Conservation (phyloP, 2,797 vertebrate species). For the Lagocephalus sceleratus region DNA sequence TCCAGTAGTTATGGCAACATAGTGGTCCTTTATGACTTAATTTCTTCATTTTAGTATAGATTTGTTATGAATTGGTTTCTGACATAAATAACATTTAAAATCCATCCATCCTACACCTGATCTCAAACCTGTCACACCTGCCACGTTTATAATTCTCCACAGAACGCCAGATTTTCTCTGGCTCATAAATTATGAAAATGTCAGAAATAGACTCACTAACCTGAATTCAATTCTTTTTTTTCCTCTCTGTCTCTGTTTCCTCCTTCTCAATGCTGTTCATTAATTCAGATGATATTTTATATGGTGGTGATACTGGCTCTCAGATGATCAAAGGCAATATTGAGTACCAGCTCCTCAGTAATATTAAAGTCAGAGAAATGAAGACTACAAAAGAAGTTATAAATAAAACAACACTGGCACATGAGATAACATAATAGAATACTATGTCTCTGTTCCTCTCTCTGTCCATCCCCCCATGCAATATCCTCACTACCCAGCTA, state of each 20-base stretch:
- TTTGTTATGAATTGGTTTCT: neutral
- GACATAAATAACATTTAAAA: conserved; percentile 3
- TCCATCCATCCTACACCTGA: conserved; percentile 15
- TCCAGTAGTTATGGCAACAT: conserved; percentile 3
- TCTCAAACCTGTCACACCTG: conserved; percentile 19
- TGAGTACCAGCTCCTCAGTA: neutral
- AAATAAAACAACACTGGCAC: neutral
- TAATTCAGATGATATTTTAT: neutral
- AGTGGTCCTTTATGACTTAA: conserved; percentile 5
- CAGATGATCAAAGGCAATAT: neutral
- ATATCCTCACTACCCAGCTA: too few relatives aligned
- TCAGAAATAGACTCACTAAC: conserved; percentile 5
- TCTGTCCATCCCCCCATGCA: neutral
- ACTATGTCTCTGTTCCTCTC: neutral
- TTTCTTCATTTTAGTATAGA: too few relatives aligned
- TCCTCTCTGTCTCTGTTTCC: neutral
- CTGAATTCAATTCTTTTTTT: neutral
- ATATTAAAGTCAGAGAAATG: too few relatives aligned
- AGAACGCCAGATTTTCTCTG: conserved; percentile 12
- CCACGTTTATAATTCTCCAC: conserved; percentile 21
- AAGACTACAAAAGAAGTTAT: too few relatives aligned
- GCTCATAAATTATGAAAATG: conserved; percentile 31
- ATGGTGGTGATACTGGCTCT: neutral
- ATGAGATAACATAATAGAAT: neutral
- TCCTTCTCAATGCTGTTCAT: neutral